Evolutionary conservation across 2,113 vertebrate genomes (phyloP).

Genomic region (Capreolus pygargus): DNA sequence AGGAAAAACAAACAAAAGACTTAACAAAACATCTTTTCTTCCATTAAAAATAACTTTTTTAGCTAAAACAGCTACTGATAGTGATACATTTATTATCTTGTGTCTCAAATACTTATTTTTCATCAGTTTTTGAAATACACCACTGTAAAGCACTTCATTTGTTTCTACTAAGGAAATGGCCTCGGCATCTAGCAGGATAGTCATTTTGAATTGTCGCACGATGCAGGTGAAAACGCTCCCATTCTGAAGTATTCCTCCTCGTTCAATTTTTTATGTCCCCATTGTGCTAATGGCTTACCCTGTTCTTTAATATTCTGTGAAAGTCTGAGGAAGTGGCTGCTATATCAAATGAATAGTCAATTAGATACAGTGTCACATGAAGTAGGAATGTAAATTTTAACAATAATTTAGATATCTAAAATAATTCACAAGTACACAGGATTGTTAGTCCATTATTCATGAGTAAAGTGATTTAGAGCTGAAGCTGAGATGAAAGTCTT

Average conservation of each 20-base stretch:
- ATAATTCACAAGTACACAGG: constrained; percentile 53
- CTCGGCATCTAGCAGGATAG: background rate
- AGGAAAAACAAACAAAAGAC: background rate
- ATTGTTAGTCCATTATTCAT: constrained; percentile 71
- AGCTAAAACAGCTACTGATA: constrained; percentile 14
- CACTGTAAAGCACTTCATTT: constrained; percentile 32
- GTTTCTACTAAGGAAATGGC: constrained; percentile 23
- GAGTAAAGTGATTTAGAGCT: constrained; percentile 63
- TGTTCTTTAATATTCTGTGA: constrained; percentile 12
- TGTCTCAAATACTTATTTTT: constrained; percentile 24
- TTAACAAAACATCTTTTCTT: constrained; percentile 2
- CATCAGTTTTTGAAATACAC: background rate
- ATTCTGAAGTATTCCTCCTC: background rate
- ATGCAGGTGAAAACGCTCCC: background rate
- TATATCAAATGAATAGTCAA: constrained; percentile 40
- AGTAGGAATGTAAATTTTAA: constrained; percentile 59
- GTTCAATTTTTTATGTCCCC: background rate
- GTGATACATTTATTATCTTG: constrained; percentile 49
- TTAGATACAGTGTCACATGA: constrained; percentile 12
- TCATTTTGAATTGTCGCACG: constrained; percentile 27
- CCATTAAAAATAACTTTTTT: background rate
- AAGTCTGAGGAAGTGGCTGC: constrained; percentile 25
- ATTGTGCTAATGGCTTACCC: background rate
- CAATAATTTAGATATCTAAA: constrained; percentile 69
- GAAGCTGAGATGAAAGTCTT: constrained; percentile 60